Conservation (phyloP, 2,888 invertebrate genomes). For the Drosophila prolongata region DNA sequence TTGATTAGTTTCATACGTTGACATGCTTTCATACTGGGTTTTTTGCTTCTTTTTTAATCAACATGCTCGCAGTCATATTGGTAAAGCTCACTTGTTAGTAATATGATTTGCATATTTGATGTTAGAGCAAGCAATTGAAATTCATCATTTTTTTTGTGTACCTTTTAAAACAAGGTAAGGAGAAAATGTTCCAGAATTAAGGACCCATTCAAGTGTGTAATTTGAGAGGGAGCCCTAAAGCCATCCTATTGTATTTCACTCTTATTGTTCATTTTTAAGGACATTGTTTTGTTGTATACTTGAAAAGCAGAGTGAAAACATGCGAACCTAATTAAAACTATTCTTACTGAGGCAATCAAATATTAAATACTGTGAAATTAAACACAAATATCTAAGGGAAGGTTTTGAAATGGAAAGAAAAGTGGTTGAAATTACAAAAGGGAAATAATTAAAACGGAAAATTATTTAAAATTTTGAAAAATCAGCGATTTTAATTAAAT, state of each 20-base stretch:
- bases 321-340: constrained; percentile 15
- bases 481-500: no score
- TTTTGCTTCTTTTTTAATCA: constrained; percentile 19
- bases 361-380: neutral
- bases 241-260: constrained; percentile 8
- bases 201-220: constrained; percentile 23
- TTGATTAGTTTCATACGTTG: constrained; percentile 63
- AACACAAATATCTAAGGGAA: neutral
- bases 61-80: constrained; percentile 7
- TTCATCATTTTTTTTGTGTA: neutral
- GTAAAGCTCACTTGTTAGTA: constrained; percentile 31
- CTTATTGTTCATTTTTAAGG: constrained; percentile 13
- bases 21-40: constrained; percentile 23
- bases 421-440: no score
- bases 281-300: constrained; percentile 23
- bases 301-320: constrained; percentile 2
- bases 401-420: neutral
- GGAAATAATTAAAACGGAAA: neutral
- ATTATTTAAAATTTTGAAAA: constrained; percentile 1
- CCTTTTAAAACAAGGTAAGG: neutral
- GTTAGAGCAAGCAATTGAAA: constrained; percentile 1
- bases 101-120: constrained; percentile 23
- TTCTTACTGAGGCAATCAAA: neutral
- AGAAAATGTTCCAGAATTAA: constrained; percentile 2
- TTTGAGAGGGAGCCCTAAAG: constrained; percentile 3